Conservation (phyloP, 2,888 invertebrate species). For the Herminia tarsipennalis region DNA sequence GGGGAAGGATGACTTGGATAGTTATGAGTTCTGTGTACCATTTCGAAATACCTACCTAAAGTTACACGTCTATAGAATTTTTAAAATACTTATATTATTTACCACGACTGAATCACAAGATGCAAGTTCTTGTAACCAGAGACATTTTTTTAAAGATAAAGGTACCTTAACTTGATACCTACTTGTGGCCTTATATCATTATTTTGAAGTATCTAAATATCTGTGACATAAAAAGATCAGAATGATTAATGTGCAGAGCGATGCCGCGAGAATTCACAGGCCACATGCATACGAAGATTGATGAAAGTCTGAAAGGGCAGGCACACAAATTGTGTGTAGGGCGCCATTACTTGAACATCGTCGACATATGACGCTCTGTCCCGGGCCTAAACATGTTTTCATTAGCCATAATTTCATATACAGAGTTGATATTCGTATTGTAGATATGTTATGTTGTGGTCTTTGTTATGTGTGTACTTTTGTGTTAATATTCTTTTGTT, state of each 20-base stretch:
- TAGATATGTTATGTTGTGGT: not conserved
- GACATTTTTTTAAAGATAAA: too few species aligned
- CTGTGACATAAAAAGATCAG: slow-evolving; percentile 9
- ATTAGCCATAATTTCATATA: slow-evolving; percentile 9
- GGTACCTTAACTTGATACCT: not conserved
- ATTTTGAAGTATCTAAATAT: slow-evolving; percentile 2
- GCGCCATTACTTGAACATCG: slow-evolving; percentile 17
- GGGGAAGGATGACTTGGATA: too few species aligned
- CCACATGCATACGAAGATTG: slow-evolving; percentile 19
- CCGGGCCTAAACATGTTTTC: slow-evolving; percentile 11
- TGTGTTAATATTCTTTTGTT: not conserved
- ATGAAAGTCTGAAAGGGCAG: slow-evolving; percentile 16
- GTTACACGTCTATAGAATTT: too few species aligned
- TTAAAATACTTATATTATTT: too few species aligned
- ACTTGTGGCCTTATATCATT: not conserved
- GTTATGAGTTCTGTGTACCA: too few species aligned
- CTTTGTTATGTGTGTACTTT: not conserved
- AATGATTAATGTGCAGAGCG: slow-evolving; percentile 13
- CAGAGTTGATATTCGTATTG: too few species aligned
- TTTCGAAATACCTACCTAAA: too few species aligned
- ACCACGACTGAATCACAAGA: too few species aligned
- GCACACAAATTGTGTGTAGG: slow-evolving; percentile 16
- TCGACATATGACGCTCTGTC: slow-evolving; percentile 12
- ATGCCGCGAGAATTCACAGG: slow-evolving; percentile 6
- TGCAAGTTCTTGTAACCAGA: too few species aligned